Evolutionary conservation across 2,113 vertebrate genomes (phyloP).

Genomic region (Eudyptes chrysolophus): DNA sequence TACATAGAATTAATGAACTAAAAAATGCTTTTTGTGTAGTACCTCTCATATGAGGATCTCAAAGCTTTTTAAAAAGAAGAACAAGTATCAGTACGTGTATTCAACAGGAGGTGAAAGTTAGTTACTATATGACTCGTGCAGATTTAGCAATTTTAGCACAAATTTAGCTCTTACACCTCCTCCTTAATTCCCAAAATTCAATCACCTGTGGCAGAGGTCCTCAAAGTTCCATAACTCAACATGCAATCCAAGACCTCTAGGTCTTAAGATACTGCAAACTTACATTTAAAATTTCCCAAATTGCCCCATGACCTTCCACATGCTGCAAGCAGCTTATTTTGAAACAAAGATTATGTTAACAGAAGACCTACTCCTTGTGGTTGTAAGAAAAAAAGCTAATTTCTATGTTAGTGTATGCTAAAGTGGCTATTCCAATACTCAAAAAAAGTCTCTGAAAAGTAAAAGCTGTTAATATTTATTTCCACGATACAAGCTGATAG

Average conservation of each 20-base stretch:
- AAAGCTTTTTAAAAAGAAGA: neutral
- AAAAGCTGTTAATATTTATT: neutral
- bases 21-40: constrained; percentile 9
- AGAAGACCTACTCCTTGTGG: neutral
- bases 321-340: neutral
- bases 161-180: neutral
- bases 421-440: neutral
- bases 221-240: neutral
- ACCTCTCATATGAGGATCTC: neutral
- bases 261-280: neutral
- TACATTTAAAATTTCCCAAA: neutral
- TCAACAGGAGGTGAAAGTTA: neutral
- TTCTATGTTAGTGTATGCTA: neutral
- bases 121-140: neutral
- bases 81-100: neutral
- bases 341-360: neutral
- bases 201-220: neutral
- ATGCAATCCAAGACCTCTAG: neutral
- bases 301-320: neutral
- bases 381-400: neutral
- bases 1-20: neutral
- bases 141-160: neutral
- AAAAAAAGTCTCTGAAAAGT: neutral
- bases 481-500: neutral
- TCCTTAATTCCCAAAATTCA: neutral